Base-by-base conservation (phyloP, 2,797 vertebrate species). In the Chaetophractus vellerosus region DNA sequence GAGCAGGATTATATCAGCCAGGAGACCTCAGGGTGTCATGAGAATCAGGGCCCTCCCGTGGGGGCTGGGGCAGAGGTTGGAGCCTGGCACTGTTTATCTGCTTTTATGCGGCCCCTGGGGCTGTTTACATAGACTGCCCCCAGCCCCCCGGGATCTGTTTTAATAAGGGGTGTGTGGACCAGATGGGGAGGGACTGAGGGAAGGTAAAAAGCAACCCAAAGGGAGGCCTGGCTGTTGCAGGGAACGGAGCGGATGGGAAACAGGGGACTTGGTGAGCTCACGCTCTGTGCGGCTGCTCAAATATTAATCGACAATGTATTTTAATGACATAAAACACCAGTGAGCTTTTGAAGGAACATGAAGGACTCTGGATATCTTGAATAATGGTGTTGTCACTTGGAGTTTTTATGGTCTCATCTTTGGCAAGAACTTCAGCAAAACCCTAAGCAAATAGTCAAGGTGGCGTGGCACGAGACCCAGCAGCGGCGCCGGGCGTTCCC, bases 261-360 rank as follows among this genome's bases (percentile, higher is more conserved):
- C 21, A 2, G 9, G 26, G 48, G 36, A 45, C 55, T 5, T 8
- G 24, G 88, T n/a, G 26, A 89, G 74, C 0, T 0, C 72, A 23
- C 68, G 90, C 26, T 50, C 33, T 6, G 6, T 14, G 57, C 10
- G 57, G 71, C 89, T 97, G 87, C 96, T 97, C 97, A 96, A 90
- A 96, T 95, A 97, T 96, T 95, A 96, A 97, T 96, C 89, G 41
- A 97, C 97, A 96, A 93, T 97, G 68, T 93, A 97, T 95, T 97
- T 96, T 96, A 96, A 95, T 96, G 96, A 95, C 91, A 93, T 87
- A 64, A 94, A 91, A 96, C 78, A 96, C 76, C 94, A 80, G 89
- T 9, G 87, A 96, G 94, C 68, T 28, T 88, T 75, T 23, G 80
- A 87, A 96, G 76, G 93, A 86, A 91, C 91, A 90, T 5, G 87